These are phyloP conservation scores for Gracilinanus agilis DNA, from an alignment of 2,113 vertebrate genomes.

Conservation along the genomic window DNA sequence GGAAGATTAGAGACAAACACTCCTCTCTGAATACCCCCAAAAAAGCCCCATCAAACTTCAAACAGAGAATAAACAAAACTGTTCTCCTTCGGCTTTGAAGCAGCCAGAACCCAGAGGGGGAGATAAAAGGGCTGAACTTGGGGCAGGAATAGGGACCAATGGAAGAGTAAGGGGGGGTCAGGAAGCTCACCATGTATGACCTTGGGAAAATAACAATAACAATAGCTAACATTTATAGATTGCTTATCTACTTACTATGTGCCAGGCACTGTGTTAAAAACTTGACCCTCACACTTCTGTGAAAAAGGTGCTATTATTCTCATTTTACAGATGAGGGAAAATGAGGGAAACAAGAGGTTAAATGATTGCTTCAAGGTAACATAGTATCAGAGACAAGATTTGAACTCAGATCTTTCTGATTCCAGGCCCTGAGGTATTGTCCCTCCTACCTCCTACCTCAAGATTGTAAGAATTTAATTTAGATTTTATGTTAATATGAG, in stretches of 20 bases:
- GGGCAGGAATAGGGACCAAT: not conserved
- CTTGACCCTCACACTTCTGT: not conserved
- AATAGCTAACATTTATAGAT: not conserved
- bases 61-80: slow-evolving; percentile 69
- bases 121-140: not conserved
- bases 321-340: not conserved
- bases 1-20: slow-evolving; percentile 63
- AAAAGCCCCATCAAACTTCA: slow-evolving; percentile 68
- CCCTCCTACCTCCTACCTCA: not conserved
- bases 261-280: not conserved
- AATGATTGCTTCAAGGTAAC: not conserved
- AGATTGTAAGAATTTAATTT: not conserved
- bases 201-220: not conserved
- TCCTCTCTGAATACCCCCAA: slow-evolving; percentile 72
- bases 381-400: not conserved
- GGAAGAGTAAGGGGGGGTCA: not conserved
- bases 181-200: not conserved
- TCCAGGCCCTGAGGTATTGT: not conserved
- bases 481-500: no score
- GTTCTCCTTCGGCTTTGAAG: slow-evolving; percentile 25
- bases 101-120: slow-evolving; percentile 14
- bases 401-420: not conserved
- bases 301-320: not conserved
- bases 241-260: not conserved
- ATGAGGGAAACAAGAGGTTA: not conserved